Base-by-base conservation (phyloP, 1,140 invertebrate genomes). In the Drosophila nikananu region DNA sequence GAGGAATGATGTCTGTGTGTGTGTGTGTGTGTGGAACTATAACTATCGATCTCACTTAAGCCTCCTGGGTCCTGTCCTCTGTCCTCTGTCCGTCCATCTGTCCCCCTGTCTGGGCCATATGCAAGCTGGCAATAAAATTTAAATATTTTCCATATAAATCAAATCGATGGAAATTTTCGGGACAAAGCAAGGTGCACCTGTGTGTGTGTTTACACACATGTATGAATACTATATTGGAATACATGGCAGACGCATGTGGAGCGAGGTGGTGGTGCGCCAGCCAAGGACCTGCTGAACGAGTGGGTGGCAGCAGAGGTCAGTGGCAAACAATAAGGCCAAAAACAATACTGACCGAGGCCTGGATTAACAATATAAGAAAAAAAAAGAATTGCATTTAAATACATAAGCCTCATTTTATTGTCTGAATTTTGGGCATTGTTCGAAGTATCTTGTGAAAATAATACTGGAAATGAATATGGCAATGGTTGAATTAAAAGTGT, bases 121-220 rank as follows among this genome's bases (percentile, higher is more conserved):
- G 86, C 77, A 89, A 84, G 75, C 81, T 71, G 86, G 84, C 84
- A 89, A 89, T 89, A 89, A 89, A 89, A 89, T 89, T 89, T 89
- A 89, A 89, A 89, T 89, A 89, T 89, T 89, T 90, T 89, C 70
- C 84, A 84, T 89, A 90, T 89, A 89, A 89, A 89, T 89, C 86
- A 89, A 89, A 89, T 89, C 84, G 84, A 89, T 89, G 80, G 65
- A 80, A 83, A 89, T 77, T 89, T 87, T 87, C 77, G 83, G 83
- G 70, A 74, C 65, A 89, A 83, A 81, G 52, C 35, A 71, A 71
- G 52, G n/a, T 71, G 66, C 70, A 42, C 52, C 48, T 67, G 63
- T 67, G 66, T 67, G 66, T 67, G 32, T 55, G 23, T 35, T 27
- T 5, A n/a, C 5, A n/a, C 3, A 52, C 17, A 49, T 49, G 25